A percentile compares a stretch with the other conserved stretches of the same genome.
phyloP scores from a whole-genome alignment of 2,797 vertebrate species.

The Pangasius larnaudii region DNA sequence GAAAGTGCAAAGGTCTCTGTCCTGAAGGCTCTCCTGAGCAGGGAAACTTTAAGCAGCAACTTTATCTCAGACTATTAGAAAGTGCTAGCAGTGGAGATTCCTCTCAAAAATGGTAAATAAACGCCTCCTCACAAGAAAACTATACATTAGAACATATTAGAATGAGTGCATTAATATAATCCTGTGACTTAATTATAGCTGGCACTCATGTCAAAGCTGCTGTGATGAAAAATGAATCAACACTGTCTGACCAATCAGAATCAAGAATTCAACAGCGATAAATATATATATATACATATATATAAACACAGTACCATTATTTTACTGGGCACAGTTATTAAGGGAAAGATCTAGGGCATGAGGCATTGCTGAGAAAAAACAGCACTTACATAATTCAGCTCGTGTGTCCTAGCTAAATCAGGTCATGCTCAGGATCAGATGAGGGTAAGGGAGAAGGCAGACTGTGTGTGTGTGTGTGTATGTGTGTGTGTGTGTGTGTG shows the following conservation, averaged over 20 bases:
- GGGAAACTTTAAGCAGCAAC: background rate
- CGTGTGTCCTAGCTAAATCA: conserved; percentile 54
- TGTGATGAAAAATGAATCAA: background rate
- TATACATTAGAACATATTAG: background rate
- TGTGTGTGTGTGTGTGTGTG: conserved; percentile 35
- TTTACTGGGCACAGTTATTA: conserved; percentile 2
- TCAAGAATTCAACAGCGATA: background rate
- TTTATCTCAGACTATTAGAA: background rate
- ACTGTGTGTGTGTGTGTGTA: background rate
- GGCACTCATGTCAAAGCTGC: background rate
- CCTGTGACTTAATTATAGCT: background rate
- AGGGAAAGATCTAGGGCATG: conserved; percentile 23
- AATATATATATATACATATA: background rate
- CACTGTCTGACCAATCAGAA: background rate
- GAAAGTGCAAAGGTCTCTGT: conserved; percentile 2
- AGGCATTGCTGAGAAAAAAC: conserved; percentile 34
- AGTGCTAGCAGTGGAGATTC: background rate
- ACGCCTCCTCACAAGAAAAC: background rate
- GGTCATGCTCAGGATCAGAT: conserved; percentile 45
- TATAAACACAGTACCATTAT: background rate
- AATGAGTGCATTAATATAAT: background rate
- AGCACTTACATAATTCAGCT: conserved; percentile 62
- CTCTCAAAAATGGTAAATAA: background rate
- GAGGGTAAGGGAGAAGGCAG: conserved; percentile 33
- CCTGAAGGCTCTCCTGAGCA: background rate